phyloP scores from a whole-genome alignment of 2,113 vertebrate genomes.

The Paramisgurnus dabryanus region DNA sequence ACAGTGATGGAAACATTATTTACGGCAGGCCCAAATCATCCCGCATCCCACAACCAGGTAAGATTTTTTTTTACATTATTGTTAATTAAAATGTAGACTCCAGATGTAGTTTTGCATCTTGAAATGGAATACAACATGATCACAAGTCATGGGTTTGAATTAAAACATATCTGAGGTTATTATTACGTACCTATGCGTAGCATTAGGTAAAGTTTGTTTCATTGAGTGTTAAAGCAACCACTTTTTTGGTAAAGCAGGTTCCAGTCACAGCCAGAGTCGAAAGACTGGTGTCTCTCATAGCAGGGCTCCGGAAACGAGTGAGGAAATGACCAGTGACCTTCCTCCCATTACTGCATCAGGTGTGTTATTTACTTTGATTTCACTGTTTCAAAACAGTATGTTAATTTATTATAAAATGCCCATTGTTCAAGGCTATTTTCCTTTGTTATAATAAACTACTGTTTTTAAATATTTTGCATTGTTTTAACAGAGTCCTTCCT shows the following conservation, averaged over 20 bases:
- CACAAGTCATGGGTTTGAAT: not conserved
- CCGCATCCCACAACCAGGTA: not conserved
- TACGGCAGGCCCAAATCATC: constrained; percentile 10
- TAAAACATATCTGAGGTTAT: not conserved
- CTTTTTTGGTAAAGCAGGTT: not conserved
- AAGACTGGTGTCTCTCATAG: not conserved
- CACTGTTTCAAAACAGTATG: too few species aligned
- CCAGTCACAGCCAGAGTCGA: not conserved
- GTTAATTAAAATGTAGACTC: not conserved
- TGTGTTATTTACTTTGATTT: constrained; percentile 1
- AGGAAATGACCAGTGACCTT: not conserved
- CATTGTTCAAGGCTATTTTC: too few species aligned
- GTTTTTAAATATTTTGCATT: not conserved
- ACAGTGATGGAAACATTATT: constrained; percentile 18
- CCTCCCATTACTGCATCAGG: constrained; percentile 9
- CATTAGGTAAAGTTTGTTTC: not conserved
- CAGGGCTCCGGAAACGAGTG: constrained; percentile 12
- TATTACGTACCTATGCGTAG: not conserved
- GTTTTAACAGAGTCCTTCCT: not conserved
- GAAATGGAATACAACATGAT: not conserved
- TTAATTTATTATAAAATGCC: too few species aligned
- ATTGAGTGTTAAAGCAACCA: not conserved
- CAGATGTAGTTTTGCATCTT: not conserved
- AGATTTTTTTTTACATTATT: not conserved
- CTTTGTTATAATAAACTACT: not conserved